Evolutionary conservation across 2,888 invertebrate species (phyloP).

Genomic region (Litoditis marina): DNA sequence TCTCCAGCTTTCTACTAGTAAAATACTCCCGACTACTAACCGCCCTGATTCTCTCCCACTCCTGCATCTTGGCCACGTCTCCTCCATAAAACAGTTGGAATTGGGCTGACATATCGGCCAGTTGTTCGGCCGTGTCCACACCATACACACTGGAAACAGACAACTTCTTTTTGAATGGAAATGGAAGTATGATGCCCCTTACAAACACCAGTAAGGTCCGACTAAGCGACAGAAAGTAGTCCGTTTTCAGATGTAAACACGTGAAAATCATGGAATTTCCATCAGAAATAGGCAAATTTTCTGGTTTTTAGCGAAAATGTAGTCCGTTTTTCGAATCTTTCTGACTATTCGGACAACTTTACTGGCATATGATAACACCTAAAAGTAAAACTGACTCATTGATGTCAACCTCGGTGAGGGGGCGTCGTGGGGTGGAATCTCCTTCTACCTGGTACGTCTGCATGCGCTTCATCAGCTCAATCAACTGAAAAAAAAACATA

Average conservation of each 20-base stretch:
- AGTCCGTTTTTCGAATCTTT: too few relatives aligned
- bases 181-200: too few relatives aligned
- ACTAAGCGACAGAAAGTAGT: too few relatives aligned
- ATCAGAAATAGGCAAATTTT: too few relatives aligned
- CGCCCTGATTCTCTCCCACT: slow-evolving; percentile 37
- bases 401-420: slow-evolving; percentile 35
- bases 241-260: too few relatives aligned
- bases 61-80: slow-evolving; percentile 63
- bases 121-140: slow-evolving; percentile 82
- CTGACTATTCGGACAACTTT: too few relatives aligned
- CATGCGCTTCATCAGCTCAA: slow-evolving; percentile 84
- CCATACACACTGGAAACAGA: slow-evolving; percentile 67
- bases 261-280: too few relatives aligned
- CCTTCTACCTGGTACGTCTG: slow-evolving; percentile 77
- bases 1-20: too few relatives aligned
- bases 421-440: slow-evolving; percentile 23
- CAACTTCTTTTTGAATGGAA: neutral
- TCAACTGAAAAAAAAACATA: slow-evolving; percentile 69
- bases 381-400: slow-evolving; percentile 25
- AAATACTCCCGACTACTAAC: too few relatives aligned
- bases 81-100: slow-evolving; percentile 80
- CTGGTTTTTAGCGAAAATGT: too few relatives aligned
- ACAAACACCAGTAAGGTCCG: too few relatives aligned
- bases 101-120: slow-evolving; percentile 87
- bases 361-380: too few relatives aligned